Base-by-base conservation (phyloP, 1,140 invertebrate species). In the Lordiphosa stackelbergi region DNA sequence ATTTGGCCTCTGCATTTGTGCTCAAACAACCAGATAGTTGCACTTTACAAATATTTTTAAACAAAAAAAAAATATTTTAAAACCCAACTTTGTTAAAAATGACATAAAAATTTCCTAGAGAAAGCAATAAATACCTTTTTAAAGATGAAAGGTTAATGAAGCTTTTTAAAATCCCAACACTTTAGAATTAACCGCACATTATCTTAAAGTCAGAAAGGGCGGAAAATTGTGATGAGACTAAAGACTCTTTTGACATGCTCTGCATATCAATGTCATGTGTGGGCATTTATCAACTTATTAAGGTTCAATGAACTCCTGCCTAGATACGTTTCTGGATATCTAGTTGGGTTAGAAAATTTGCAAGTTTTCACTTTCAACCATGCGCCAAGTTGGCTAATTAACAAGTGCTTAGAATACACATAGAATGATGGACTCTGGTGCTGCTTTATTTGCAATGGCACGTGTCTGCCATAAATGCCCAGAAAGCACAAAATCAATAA, bases 401-500 rank as follows among this genome's bases (percentile, higher is more conserved):
- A 53, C 54, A 42, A 59, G 43, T 69, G 41, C 28, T 53, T 60
- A 55, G 61, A 66, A 60, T 59, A 55, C 66, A 54, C 13, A 48
- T 31, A 51, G 51, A 54, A 69, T 60, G 69, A 69, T 68, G 64
- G 64, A 47, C 37, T 42, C 12, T 11, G 22, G 28, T 28, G 42
- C 45, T 55, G 60, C 56, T 81, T 81, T 81, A 63, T 57, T 58
- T 68, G 51, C 63, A 46, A 41, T 59, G 75, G 51, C 75, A 81
- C 75, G 75, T 83, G 75, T 38, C 53, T 43, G 71, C 61, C 75
- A 79, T 79, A 79, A 79, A 83, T 2, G 28, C 66, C 61, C 55
- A 16, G 31, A 54, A 43, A 54, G 40, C 41, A 59, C 42, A 48
- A 8, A 83, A 81, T 75, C 72, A 71, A 81, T 81, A 79, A 81